phyloP scores from a whole-genome alignment of 2,797 vertebrate species.

The Mormyrus hasselquistii region DNA sequence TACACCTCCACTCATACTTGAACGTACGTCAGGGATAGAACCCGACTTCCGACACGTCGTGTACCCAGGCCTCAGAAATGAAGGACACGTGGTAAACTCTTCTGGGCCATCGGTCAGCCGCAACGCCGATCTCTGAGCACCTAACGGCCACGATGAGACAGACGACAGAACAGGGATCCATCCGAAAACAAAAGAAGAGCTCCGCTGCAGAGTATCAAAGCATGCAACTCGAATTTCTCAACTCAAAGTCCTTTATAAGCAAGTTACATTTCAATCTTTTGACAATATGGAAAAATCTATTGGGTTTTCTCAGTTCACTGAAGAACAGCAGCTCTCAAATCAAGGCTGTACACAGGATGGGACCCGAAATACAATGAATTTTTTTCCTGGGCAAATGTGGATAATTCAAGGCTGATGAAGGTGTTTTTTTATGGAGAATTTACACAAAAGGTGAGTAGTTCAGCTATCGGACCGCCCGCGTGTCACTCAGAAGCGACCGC shows the following conservation, averaged over 20 bases:
- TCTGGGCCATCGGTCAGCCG: background rate
- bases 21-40: background rate
- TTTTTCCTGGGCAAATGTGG: conserved; percentile 34
- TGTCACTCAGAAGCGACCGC: background rate
- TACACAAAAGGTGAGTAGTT: background rate
- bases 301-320: conserved; percentile 45
- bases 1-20: background rate
- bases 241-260: conserved; percentile 34
- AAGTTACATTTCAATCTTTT: conserved; percentile 34
- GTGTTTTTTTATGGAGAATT: background rate
- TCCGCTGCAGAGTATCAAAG: conserved; percentile 33
- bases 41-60: background rate
- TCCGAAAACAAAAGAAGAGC: background rate
- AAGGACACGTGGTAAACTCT: background rate
- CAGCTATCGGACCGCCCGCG: background rate
- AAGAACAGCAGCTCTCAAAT: conserved; percentile 42
- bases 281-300: conserved; percentile 49
- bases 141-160: background rate
- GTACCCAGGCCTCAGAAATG: background rate
- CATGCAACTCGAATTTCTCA: conserved; percentile 24
- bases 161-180: background rate
- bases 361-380: conserved; percentile 41
- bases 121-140: background rate
- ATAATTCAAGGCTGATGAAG: conserved; percentile 11
- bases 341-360: conserved; percentile 34